phyloP scores from a whole-genome alignment of 2,888 invertebrate genomes.

The Rhimphoctona megacephalus region DNA sequence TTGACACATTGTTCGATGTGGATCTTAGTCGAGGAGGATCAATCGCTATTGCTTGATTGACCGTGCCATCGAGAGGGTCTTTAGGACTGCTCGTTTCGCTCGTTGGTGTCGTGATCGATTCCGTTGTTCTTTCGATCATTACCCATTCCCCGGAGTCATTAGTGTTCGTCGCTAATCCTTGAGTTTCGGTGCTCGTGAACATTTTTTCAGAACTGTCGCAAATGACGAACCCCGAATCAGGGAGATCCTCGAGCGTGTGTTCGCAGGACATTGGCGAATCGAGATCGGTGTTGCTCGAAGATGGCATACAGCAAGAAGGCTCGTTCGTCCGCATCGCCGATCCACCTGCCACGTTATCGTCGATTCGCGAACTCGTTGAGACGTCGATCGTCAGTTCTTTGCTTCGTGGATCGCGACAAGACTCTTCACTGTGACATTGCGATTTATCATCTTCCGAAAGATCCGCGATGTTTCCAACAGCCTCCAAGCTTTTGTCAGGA shows the following conservation, averaged over 20 bases:
- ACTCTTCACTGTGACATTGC: conserved; percentile 54
- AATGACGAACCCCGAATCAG: conserved; percentile 79
- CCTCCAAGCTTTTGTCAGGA: background rate
- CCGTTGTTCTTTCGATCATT: conserved; percentile 79
- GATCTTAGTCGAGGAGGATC: conserved; percentile 77
- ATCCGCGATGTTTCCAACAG: background rate
- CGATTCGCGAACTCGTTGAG: conserved; percentile 63
- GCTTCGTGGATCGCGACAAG: conserved; percentile 44
- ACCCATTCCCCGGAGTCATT: conserved; percentile 82
- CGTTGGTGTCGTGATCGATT: conserved; percentile 78
- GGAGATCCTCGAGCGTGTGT: conserved; percentile 80
- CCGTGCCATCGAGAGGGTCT: conserved; percentile 76
- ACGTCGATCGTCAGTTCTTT: conserved; percentile 56
- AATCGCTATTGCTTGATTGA: conserved; percentile 78
- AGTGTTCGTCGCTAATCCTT: conserved; percentile 74
- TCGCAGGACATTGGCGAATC: conserved; percentile 83
- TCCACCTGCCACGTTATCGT: conserved; percentile 53
- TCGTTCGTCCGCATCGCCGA: conserved; percentile 73
- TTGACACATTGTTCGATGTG: conserved; percentile 79
- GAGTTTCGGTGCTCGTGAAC: conserved; percentile 79
- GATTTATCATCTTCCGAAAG: conserved; percentile 43
- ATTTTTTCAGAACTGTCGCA: conserved; percentile 80
- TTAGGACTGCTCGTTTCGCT: conserved; percentile 79
- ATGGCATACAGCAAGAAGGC: conserved; percentile 70
- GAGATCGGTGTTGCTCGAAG: conserved; percentile 79